Percentiles rank a stretch among this genome's conserved stretches.
phyloP scores from a whole-genome alignment of 2,113 vertebrate genomes.

The Noctilio leporinus region DNA sequence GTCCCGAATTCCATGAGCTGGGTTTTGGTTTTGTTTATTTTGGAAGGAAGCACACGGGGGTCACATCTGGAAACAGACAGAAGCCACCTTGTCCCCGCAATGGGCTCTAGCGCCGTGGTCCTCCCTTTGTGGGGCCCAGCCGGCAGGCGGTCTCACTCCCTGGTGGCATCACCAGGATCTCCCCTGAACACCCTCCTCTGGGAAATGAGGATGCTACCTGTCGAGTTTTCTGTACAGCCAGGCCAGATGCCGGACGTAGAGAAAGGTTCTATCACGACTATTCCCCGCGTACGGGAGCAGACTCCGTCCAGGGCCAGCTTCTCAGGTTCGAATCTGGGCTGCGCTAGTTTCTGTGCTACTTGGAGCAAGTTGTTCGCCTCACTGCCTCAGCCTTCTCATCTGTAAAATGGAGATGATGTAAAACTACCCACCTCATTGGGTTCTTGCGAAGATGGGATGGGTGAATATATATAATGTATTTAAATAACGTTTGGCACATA shows the following conservation, averaged over 20 bases:
- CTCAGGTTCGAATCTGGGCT: not conserved
- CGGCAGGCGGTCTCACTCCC: rapidly evolving
- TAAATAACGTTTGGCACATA: not conserved
- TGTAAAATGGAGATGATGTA: not conserved
- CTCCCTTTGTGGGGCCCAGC: rapidly evolving
- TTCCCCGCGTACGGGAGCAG: not conserved
- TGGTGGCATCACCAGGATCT: too few species aligned
- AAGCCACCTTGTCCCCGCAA: not conserved
- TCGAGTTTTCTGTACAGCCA: not conserved
- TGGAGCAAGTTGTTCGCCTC: not conserved
- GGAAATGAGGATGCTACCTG: not conserved
- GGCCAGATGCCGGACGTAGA: not conserved
- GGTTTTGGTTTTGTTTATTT: not conserved
- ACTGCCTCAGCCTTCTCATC: not conserved
- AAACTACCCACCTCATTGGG: too few species aligned
- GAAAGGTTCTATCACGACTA: not conserved
- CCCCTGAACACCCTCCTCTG: not conserved
- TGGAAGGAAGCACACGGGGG: not conserved
- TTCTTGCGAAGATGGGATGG: not conserved
- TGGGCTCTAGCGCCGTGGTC: rapidly evolving
- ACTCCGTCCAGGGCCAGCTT: not conserved
- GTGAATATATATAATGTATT: not conserved
- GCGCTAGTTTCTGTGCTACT: not conserved
- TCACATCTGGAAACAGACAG: not conserved
- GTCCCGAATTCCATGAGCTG: not conserved